These are phyloP conservation scores for Acleris sparsana DNA, from an alignment of 2,888 invertebrate genomes.

Conservation along the genomic window DNA sequence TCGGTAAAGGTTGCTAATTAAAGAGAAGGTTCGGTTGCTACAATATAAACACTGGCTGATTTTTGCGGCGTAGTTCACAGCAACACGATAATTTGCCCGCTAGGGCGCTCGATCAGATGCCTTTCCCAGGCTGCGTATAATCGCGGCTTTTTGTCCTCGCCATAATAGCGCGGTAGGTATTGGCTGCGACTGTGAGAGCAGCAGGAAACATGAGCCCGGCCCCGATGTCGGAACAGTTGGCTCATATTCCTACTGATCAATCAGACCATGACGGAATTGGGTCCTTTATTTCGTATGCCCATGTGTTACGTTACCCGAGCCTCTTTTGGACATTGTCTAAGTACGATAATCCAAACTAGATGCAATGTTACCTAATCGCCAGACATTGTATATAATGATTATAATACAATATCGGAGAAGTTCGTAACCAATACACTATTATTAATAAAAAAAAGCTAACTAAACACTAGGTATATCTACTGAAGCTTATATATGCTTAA, in stretches of 20 bases:
- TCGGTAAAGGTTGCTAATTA: background rate
- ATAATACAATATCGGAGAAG: no score
- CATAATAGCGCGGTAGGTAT: slow-evolving; percentile 76
- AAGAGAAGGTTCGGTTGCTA: background rate
- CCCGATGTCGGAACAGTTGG: slow-evolving; percentile 87
- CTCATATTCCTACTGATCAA: slow-evolving; percentile 83
- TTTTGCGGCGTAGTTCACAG: slow-evolving; percentile 20
- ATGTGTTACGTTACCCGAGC: slow-evolving; percentile 10
- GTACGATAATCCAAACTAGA: no score
- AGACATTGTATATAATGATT: no score
- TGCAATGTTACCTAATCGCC: no score
- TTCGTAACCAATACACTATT: no score
- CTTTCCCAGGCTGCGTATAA: slow-evolving; percentile 69
- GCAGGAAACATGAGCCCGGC: slow-evolving; percentile 87
- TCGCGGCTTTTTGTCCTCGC: slow-evolving; percentile 66
- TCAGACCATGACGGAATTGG: slow-evolving; percentile 80
- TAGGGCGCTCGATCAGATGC: slow-evolving; percentile 39
- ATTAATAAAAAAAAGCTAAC: no score
- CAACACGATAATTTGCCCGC: slow-evolving; percentile 20
- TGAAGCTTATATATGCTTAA: no score
- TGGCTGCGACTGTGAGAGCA: slow-evolving; percentile 85
- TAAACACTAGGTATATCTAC: no score
- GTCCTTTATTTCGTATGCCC: slow-evolving; percentile 43
- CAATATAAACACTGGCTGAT: slow-evolving; percentile 4
- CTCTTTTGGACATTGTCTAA: no score